These are phyloP conservation scores for Petrocephalus schoutedeni DNA, from an alignment of 2,797 vertebrate genomes.

Conservation along the genomic window DNA sequence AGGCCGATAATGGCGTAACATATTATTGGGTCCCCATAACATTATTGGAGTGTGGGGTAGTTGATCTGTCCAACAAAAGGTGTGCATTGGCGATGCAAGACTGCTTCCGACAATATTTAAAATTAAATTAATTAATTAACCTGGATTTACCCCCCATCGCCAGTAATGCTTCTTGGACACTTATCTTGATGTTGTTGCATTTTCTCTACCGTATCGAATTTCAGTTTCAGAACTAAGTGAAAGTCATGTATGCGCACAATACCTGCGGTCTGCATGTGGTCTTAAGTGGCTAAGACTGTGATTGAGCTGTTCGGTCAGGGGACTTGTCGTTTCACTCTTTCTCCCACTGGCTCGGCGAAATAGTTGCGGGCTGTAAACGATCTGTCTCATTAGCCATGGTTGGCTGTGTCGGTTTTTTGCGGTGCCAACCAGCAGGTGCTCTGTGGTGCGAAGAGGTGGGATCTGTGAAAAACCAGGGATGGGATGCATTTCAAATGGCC, in stretches of 20 bases:
- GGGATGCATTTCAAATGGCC: background rate
- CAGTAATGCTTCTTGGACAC: background rate
- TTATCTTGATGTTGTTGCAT: background rate
- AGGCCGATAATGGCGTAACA: background rate
- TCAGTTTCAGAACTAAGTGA: background rate
- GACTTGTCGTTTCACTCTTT: background rate
- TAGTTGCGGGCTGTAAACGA: constrained; percentile 58
- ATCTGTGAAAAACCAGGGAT: constrained; percentile 27
- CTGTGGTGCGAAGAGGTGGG: constrained; percentile 52
- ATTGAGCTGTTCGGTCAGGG: constrained; percentile 2
- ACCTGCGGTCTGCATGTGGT: background rate
- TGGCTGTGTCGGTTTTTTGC: constrained; percentile 65
- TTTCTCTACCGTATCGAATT: background rate
- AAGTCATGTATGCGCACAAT: background rate
- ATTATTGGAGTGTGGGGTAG: background rate
- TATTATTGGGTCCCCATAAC: background rate
- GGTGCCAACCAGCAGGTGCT: constrained; percentile 55
- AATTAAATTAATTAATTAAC: background rate
- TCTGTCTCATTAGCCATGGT: constrained; percentile 56
- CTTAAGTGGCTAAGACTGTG: background rate
- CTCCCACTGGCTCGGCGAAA: constrained; percentile 18
- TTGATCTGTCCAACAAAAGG: background rate
- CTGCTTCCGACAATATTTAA: background rate
- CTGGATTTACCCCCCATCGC: background rate
- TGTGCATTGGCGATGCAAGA: background rate